phyloP scores from a whole-genome alignment of 2,888 invertebrate species.

The Teleiodes luculella region DNA sequence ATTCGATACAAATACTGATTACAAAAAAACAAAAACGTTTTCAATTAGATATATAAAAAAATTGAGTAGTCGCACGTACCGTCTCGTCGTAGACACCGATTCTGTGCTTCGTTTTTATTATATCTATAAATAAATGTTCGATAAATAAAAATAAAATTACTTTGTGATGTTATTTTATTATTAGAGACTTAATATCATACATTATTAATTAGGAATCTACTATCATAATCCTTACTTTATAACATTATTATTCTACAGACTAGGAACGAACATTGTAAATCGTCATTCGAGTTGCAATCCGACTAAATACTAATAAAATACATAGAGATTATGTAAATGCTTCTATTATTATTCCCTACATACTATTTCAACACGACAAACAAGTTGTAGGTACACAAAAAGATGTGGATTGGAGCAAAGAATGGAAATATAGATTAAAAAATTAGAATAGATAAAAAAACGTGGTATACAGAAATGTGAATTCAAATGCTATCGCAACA shows the following conservation, averaged over 20 bases:
- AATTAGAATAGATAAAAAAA: background rate
- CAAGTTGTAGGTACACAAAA: background rate
- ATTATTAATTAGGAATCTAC: too few relatives aligned
- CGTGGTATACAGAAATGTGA: background rate
- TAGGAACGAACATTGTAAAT: constrained; percentile 8
- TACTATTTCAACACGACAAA: background rate
- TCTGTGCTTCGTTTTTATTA: too few relatives aligned
- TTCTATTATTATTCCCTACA: constrained; percentile 1
- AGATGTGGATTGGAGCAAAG: background rate
- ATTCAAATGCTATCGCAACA: background rate
- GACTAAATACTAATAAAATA: constrained; percentile 1
- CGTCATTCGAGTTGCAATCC: constrained; percentile 1
- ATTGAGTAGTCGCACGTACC: too few relatives aligned
- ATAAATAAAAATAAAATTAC: too few relatives aligned
- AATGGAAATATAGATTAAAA: background rate
- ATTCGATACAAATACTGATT: too few relatives aligned
- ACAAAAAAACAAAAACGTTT: too few relatives aligned
- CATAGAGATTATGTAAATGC: constrained; percentile 13
- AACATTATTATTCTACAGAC: constrained; percentile 5
- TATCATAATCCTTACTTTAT: background rate
- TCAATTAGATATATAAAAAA: too few relatives aligned
- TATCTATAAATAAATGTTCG: too few relatives aligned
- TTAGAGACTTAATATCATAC: too few relatives aligned
- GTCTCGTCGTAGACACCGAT: too few relatives aligned
- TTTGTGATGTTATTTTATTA: too few relatives aligned